A percentile compares a stretch with the other conserved stretches of the same genome.
These are phyloP conservation scores for Coelinius sp. DNA, from an alignment of 2,888 invertebrate species.

Conservation along the genomic window DNA sequence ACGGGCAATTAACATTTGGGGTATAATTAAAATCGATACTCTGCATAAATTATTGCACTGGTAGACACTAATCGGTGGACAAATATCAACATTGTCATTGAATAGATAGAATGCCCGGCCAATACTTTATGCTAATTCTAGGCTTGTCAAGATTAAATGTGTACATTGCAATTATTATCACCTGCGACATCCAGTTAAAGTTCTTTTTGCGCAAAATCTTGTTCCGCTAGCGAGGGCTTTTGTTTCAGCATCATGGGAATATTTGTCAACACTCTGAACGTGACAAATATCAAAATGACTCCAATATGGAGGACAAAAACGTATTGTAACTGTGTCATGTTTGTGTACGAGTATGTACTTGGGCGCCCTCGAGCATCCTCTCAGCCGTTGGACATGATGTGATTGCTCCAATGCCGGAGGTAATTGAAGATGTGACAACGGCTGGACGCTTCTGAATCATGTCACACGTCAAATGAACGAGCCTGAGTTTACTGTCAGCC, in stretches of 20 bases:
- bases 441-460: slow-evolving; percentile 69
- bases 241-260: too few species aligned
- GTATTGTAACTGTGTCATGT: neutral
- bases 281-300: neutral
- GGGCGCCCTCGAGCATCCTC: slow-evolving; percentile 32
- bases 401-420: slow-evolving; percentile 51
- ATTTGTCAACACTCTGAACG: neutral
- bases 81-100: slow-evolving; percentile 19
- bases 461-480: slow-evolving; percentile 68
- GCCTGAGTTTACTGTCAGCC: slow-evolving; percentile 61
- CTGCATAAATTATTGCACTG: slow-evolving; percentile 51
- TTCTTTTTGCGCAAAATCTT: neutral
- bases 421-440: slow-evolving; percentile 70
- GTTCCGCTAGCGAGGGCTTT: too few species aligned
- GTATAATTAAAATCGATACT: slow-evolving; percentile 62
- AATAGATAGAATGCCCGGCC: neutral
- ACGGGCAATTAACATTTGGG: slow-evolving; percentile 58
- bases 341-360: neutral
- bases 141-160: neutral
- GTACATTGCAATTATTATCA: neutral
- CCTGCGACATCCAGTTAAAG: neutral
- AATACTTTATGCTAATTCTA: slow-evolving; percentile 16
- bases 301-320: neutral
- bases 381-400: slow-evolving; percentile 57
- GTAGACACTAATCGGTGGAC: slow-evolving; percentile 4